Conservation (phyloP, 2,113 vertebrate genomes). For the Verasper variegatus region DNA sequence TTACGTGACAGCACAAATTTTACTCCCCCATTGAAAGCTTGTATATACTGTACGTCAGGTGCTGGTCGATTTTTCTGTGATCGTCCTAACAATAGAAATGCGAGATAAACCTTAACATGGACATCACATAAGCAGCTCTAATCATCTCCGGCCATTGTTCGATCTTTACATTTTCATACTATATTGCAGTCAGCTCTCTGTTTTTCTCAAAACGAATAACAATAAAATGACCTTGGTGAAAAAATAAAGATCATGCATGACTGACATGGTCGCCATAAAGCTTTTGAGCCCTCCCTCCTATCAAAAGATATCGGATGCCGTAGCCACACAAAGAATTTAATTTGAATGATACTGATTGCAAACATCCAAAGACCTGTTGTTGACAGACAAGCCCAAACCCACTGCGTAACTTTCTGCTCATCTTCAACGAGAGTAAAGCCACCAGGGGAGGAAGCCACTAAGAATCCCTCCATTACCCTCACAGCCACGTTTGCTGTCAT, state of each 20-base stretch:
- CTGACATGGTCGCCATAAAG: slow-evolving; percentile 43
- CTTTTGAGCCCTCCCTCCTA: slow-evolving; percentile 32
- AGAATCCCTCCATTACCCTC: slow-evolving; percentile 61
- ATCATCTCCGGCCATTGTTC: slow-evolving; percentile 16
- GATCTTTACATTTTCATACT: slow-evolving; percentile 25
- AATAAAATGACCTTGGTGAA: slow-evolving; percentile 81
- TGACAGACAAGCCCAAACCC: slow-evolving; percentile 72
- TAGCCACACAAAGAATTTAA: slow-evolving; percentile 16
- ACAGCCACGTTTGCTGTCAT: slow-evolving; percentile 77
- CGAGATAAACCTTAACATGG: slow-evolving; percentile 1
- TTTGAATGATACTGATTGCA: slow-evolving; percentile 34
- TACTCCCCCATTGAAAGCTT: slow-evolving; percentile 10
- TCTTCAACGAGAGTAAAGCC: slow-evolving; percentile 68
- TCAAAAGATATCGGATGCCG: neutral
- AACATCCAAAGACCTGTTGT: slow-evolving; percentile 77
- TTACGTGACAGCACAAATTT: slow-evolving; percentile 5
- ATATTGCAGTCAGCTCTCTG: slow-evolving; percentile 29
- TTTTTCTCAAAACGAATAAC: slow-evolving; percentile 51
- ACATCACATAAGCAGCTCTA: slow-evolving; percentile 3
- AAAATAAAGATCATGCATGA: slow-evolving; percentile 65
- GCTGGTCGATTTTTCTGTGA: slow-evolving; percentile 23
- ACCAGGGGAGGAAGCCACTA: slow-evolving; percentile 55
- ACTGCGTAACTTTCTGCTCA: slow-evolving; percentile 80
- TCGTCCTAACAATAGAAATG: slow-evolving; percentile 10
- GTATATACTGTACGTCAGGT: slow-evolving; percentile 23